phyloP scores from a whole-genome alignment of 2,113 vertebrate genomes.

The Myrmecobius fasciatus region DNA sequence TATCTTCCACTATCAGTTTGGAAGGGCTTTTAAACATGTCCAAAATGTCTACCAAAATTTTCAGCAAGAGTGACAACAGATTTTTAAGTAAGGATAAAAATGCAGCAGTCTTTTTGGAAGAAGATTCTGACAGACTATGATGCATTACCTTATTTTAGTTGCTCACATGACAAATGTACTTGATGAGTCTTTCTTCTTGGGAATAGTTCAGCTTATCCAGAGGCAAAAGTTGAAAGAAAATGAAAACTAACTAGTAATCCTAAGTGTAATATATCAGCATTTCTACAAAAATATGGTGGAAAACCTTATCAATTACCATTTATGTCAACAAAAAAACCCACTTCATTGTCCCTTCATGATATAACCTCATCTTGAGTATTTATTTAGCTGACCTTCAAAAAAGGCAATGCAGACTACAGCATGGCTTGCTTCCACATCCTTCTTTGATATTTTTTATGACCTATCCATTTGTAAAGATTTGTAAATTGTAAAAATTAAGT shows the following conservation, averaged over 20 bases:
- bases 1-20: conserved; percentile 85
- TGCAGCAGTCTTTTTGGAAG: conserved; percentile 83
- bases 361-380: conserved; percentile 63
- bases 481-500: too few relatives aligned
- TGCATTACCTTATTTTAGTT: conserved; percentile 88
- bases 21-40: conserved; percentile 84
- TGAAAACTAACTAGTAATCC: conserved; percentile 81
- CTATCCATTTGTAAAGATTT: conserved; percentile 8
- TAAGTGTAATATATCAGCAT: conserved; percentile 79
- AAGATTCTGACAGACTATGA: conserved; percentile 86
- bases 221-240: conserved; percentile 86
- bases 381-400: conserved; percentile 59
- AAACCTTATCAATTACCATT: conserved; percentile 77
- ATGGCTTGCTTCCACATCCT: neutral
- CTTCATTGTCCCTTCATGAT: conserved; percentile 19
- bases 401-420: conserved; percentile 36
- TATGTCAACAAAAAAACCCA: conserved; percentile 73
- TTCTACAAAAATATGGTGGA: conserved; percentile 73
- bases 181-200: conserved; percentile 86
- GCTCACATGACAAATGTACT: conserved; percentile 87
- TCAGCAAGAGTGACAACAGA: conserved; percentile 82
- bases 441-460: conserved; percentile 30
- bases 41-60: conserved; percentile 85
- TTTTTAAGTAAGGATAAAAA: conserved; percentile 87
- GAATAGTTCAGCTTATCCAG: conserved; percentile 86